Base-by-base conservation (phyloP, 2,888 invertebrate species). In the Pachymerium ferrugineum region DNA sequence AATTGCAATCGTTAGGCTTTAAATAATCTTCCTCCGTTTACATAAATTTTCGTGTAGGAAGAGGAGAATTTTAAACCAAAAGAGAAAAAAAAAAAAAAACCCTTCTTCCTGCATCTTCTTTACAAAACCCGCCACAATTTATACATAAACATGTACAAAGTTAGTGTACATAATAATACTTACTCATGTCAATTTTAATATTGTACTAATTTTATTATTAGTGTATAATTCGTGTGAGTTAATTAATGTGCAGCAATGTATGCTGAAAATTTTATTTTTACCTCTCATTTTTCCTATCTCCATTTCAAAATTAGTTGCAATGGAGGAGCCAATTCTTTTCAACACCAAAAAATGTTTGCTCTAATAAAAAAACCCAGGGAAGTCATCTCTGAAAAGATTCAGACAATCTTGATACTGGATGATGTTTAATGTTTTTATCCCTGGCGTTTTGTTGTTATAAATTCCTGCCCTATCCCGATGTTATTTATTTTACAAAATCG, bases 211-310 rank as follows among this genome's bases (percentile, higher is more conserved):
- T 62, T 74, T 54, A 54, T 54, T 54, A 54, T 35, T 72, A 76
- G 74, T 76, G 76, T 76, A 76, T 73, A 76, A 76, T 76, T 76
- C 76, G 74, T 76, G 76, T 76, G 76, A 76, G 76, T 76, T 76
- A 73, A 54, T 76, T 62, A 73, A 35, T 76, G 76, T 76, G 76
- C 76, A 76, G 76, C 76, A 76, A 74, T 76, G 68, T 74, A 76
- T 76, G 76, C 76, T 76, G 76, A 76, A 73, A 72, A 42, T 47
- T 38, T 38, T 31, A 68, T 30, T 68, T 68, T 10, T 68, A 68
- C 28, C 25, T 28, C n/a, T 68, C 35, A 35, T 68, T 68, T 68
- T 68, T 25, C 12, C 30, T 67, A 35, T 35, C 10, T 22, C 16
- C 31, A 68, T 68, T 68, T 68, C 29, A 68, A 68, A 68, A 22